Base-by-base conservation (phyloP, 2,797 vertebrate genomes). In the Pipistrellus pygmaeus region DNA sequence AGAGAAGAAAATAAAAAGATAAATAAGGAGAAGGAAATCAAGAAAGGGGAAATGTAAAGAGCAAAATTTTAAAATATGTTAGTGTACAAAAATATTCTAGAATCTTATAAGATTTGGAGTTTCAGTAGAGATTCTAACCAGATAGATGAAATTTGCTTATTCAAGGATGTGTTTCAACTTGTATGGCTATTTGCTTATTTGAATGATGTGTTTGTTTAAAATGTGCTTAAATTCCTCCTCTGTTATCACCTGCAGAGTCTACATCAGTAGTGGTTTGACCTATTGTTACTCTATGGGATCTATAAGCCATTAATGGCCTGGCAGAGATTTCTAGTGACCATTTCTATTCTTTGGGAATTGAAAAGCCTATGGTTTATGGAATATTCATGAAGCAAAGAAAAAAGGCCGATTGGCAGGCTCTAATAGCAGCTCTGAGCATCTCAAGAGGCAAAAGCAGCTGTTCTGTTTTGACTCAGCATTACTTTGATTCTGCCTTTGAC, bases 351-450 rank as follows among this genome's bases (percentile, higher is more conserved):
- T 71, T 55, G 90, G 51, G 76, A 92, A 85, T 72, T 93, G 44
- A 60, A 51, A 95, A 89, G 35, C 38, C 38, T 89, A 64, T 90
- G 53, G 68, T 68, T 64, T 69, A 91, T 91, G 38, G 53, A 85
- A 85, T 96, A 95, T 95, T 95, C 53, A 68, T 94, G 55, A 91
- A 66, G 12, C 30, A 64, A 81, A 64, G 64, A 80, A n/a, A 53
- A 93, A 88, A 77, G 72, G 60, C 32, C 8, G 20, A 76, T 53
- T 92, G 76, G 53, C 51, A 90, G 80, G 69, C 32, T 57, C 20
- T 53, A 38, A 92, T 57, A 73, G 48, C 27, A 75, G 60, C 53
- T 72, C 8, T 51, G 72, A 66, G 41, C 68, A 88, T 41, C 64
- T 88, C 38, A 81, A 62, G 20, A 91, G 57, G 60, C n/a, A 77